Percentiles rank a stretch among this genome's conserved stretches.
Conservation (phyloP, 2,888 invertebrate genomes). For the Epistrophe grossulariae region DNA sequence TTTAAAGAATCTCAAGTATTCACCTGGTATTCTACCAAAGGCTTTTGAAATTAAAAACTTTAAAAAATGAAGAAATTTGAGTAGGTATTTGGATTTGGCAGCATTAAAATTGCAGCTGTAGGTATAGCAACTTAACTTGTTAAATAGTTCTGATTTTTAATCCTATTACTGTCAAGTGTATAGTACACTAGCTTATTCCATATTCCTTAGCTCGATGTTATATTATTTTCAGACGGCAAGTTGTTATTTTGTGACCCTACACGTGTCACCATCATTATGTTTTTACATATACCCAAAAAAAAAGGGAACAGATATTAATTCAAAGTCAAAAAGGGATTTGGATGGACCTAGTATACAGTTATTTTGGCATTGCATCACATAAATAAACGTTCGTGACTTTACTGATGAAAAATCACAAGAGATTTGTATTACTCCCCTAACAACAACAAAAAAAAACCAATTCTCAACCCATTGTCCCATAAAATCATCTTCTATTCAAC, state of each 20-base stretch:
- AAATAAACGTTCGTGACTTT: constrained; percentile 27
- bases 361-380: constrained; percentile 26
- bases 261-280: constrained; percentile 14
- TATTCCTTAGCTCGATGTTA: background rate
- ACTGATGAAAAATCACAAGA: constrained; percentile 20
- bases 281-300: background rate
- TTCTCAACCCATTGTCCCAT: background rate
- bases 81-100: too few species aligned
- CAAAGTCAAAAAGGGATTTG: constrained; percentile 3
- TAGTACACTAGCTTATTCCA: too few species aligned
- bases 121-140: too few species aligned
- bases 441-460: background rate
- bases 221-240: background rate
- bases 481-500: constrained; percentile 22
- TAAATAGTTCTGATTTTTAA: too few species aligned
- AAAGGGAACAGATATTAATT: constrained; percentile 7
- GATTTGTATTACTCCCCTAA: background rate
- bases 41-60: too few species aligned
- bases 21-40: too few species aligned
- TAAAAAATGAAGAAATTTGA: too few species aligned
- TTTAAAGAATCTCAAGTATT: too few species aligned
- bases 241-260: background rate
- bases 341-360: background rate
- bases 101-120: too few species aligned
- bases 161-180: too few species aligned